A percentile compares a stretch with the other conserved stretches of the same genome.
phyloP scores from a whole-genome alignment of 2,888 invertebrate species.

The Ellobium chinense region DNA sequence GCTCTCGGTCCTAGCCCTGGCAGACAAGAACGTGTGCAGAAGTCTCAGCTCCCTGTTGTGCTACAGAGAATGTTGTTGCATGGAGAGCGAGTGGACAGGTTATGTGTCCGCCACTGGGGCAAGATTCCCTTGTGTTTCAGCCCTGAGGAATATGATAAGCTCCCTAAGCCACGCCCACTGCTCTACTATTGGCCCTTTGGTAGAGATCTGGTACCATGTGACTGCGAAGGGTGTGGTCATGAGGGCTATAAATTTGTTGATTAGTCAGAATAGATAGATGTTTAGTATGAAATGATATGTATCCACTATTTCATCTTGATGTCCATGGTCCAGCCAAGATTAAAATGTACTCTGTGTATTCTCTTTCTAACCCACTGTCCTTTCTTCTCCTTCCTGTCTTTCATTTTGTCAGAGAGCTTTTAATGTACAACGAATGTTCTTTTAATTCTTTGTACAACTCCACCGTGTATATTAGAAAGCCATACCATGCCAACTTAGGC shows the following conservation, averaged over 20 bases:
- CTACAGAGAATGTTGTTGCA: conserved; percentile 26
- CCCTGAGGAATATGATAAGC: conserved; percentile 14
- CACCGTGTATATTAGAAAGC: not conserved
- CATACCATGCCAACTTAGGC: not conserved
- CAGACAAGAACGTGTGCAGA: not conserved
- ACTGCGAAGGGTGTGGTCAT: not conserved
- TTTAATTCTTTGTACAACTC: not conserved
- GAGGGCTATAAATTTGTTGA: conserved; percentile 18
- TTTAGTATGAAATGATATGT: too few relatives aligned
- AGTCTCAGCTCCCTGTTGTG: not conserved
- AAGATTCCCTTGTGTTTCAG: conserved; percentile 22
- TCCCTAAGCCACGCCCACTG: conserved; percentile 16
- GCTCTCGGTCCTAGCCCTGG: not conserved
- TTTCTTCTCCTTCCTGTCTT: too few relatives aligned
- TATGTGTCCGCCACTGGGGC: conserved; percentile 5
- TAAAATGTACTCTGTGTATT: too few relatives aligned
- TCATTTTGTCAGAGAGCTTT: not conserved
- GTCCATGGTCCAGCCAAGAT: too few relatives aligned
- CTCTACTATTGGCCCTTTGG: conserved; percentile 37
- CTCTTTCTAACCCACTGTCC: too few relatives aligned
- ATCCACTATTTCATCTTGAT: too few relatives aligned
- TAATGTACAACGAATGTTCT: not conserved
- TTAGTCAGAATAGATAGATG: too few relatives aligned
- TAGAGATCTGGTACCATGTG: not conserved
- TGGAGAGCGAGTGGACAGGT: not conserved